Conservation (phyloP, 2,888 invertebrate species). For the Campoplex capitator region DNA sequence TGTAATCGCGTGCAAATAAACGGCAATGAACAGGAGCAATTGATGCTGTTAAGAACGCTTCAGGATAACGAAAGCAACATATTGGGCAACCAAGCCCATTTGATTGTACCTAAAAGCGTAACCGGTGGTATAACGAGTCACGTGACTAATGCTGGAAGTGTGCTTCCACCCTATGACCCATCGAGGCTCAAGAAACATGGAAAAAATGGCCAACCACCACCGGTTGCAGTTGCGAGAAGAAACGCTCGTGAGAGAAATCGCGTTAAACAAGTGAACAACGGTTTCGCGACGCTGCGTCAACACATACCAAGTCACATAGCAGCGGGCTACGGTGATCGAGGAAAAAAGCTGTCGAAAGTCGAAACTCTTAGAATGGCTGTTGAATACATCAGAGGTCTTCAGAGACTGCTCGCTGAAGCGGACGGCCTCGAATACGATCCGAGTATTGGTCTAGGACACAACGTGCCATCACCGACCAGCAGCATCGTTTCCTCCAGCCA, state of each 20-base stretch:
- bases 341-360: slow-evolving; percentile 94
- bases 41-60: slow-evolving; percentile 82
- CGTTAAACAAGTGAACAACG: slow-evolving; percentile 96
- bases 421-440: slow-evolving; percentile 85
- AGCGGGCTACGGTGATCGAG: slow-evolving; percentile 88
- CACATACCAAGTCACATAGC: slow-evolving; percentile 95
- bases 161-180: slow-evolving; percentile 85
- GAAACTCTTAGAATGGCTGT: slow-evolving; percentile 96
- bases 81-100: slow-evolving; percentile 77
- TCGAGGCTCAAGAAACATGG: slow-evolving; percentile 84
- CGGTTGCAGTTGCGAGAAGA: slow-evolving; percentile 93
- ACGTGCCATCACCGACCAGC: slow-evolving; percentile 83
- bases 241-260: slow-evolving; percentile 97
- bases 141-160: slow-evolving; percentile 70
- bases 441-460: slow-evolving; percentile 82
- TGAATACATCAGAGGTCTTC: slow-evolving; percentile 94
- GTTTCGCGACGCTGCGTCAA: slow-evolving; percentile 94
- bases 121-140: slow-evolving; percentile 41
- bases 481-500: slow-evolving; percentile 83
- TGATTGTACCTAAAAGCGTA: slow-evolving; percentile 75
- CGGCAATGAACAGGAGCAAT: slow-evolving; percentile 80
- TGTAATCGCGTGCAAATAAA: slow-evolving; percentile 80
- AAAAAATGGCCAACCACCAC: slow-evolving; percentile 87
- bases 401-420: slow-evolving; percentile 90
- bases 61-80: slow-evolving; percentile 83